A percentile compares a stretch with the other conserved stretches of the same genome.
Conservation (phyloP, 2,797 vertebrate genomes). For the Lophotriccus pileatus region DNA sequence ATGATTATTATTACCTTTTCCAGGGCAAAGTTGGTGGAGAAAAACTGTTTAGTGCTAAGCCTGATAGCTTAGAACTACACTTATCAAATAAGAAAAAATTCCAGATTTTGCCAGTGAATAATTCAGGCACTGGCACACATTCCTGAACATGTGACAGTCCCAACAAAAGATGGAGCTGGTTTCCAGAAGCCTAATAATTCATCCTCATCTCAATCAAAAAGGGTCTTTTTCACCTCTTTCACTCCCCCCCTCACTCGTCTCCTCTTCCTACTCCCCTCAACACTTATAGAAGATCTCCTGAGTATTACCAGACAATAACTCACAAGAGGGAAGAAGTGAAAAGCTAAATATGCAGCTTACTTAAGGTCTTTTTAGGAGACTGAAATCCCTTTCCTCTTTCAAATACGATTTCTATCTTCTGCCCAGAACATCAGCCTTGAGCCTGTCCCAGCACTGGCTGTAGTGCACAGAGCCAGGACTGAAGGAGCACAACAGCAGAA, state of each 20-base stretch:
- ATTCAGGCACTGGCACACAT: not conserved
- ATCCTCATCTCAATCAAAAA: not conserved
- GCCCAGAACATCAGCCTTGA: not conserved
- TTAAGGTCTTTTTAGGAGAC: not conserved
- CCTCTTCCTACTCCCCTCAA: not conserved
- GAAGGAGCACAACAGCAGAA: not conserved
- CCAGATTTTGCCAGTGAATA: not conserved
- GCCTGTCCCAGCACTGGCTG: not conserved
- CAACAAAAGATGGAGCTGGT: not conserved
- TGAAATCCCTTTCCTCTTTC: not conserved
- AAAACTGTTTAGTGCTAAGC: not conserved
- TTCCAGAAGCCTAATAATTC: not conserved
- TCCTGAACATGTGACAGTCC: not conserved
- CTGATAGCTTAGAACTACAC: not conserved
- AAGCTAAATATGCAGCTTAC: not conserved
- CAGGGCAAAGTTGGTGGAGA: not conserved
- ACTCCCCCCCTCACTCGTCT: not conserved
- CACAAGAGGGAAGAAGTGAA: not conserved
- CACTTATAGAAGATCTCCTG: not conserved
- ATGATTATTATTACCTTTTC: not conserved
- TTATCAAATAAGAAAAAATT: not conserved
- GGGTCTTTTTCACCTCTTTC: not conserved
- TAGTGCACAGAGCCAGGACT: not conserved
- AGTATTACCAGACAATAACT: not conserved
- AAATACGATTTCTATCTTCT: not conserved